A percentile compares a stretch with the other conserved stretches of the same genome.
Conservation (phyloP, 2,888 invertebrate genomes). For the Spicauda simplicius region DNA sequence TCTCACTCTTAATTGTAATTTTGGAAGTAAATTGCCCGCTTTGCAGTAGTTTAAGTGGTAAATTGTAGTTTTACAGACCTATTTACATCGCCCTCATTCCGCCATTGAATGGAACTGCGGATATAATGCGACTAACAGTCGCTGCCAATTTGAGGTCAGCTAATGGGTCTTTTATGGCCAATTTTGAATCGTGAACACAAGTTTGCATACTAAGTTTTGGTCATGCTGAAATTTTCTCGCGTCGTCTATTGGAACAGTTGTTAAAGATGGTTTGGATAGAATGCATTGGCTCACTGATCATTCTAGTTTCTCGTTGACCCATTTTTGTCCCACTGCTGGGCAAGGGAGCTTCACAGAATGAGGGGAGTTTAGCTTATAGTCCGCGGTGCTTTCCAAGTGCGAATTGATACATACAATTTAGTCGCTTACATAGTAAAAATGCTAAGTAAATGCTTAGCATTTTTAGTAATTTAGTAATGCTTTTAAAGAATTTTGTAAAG, state of each 20-base stretch:
- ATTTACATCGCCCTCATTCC: slow-evolving; percentile 19
- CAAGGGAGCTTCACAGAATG: too few relatives aligned
- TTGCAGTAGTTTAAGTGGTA: slow-evolving; percentile 6
- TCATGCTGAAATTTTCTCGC: background rate
- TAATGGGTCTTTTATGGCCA: slow-evolving; percentile 28
- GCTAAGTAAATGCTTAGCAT: too few relatives aligned
- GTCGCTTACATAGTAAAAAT: background rate
- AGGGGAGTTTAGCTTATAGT: too few relatives aligned
- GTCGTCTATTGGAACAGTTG: background rate
- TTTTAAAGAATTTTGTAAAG: too few relatives aligned
- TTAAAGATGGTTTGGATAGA: background rate
- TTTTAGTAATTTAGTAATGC: too few relatives aligned
- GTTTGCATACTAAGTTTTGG: slow-evolving; percentile 13
- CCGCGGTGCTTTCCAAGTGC: too few relatives aligned
- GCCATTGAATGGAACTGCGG: slow-evolving; percentile 19
- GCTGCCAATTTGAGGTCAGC: slow-evolving; percentile 24
- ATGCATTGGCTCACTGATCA: background rate
- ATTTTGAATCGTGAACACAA: slow-evolving; percentile 24
- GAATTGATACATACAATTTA: too few relatives aligned
- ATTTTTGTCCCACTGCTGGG: too few relatives aligned
- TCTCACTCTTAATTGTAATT: too few relatives aligned
- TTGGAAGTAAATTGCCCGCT: background rate
- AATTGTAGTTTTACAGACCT: slow-evolving; percentile 17
- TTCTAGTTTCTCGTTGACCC: too few relatives aligned
- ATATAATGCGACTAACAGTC: slow-evolving; percentile 28